Evolutionary conservation across 2,797 vertebrate genomes (phyloP).

Genomic region (Myoxocephalus aenaeus): DNA sequence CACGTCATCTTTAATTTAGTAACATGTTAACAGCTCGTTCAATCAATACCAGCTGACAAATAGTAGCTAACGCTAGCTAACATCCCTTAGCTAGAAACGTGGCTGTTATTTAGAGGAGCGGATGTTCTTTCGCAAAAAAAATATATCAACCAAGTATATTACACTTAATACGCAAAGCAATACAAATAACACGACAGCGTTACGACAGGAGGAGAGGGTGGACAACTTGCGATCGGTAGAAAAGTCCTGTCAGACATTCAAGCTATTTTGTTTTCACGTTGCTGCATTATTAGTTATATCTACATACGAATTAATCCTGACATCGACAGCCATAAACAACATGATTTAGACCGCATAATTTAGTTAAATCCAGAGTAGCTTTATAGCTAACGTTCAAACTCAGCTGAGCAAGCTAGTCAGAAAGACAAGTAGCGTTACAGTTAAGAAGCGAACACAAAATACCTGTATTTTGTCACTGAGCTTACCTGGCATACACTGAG

Average conservation of each 20-base stretch:
- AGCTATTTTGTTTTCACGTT: background rate
- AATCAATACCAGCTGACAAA: background rate
- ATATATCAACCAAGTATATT: background rate
- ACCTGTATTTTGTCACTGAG: accelerated
- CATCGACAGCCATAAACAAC: background rate
- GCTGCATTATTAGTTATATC: background rate
- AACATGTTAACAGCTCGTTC: background rate
- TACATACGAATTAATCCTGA: background rate
- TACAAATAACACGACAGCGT: background rate
- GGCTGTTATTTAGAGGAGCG: background rate
- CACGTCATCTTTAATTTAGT: background rate
- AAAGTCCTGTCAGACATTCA: background rate
- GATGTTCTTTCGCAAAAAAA: background rate
- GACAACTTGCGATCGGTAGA: background rate
- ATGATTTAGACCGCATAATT: background rate
- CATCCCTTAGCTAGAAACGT: background rate
- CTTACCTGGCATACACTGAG: conserved; percentile 61
- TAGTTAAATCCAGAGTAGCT: background rate
- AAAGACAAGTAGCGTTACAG: background rate
- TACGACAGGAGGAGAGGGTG: background rate
- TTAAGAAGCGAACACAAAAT: background rate
- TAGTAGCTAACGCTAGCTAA: background rate
- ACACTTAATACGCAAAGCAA: background rate
- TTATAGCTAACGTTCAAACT: background rate
- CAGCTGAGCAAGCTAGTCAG: conserved; percentile 17